phyloP scores from a whole-genome alignment of 1,140 invertebrate genomes.

The Drepana arcuata region DNA sequence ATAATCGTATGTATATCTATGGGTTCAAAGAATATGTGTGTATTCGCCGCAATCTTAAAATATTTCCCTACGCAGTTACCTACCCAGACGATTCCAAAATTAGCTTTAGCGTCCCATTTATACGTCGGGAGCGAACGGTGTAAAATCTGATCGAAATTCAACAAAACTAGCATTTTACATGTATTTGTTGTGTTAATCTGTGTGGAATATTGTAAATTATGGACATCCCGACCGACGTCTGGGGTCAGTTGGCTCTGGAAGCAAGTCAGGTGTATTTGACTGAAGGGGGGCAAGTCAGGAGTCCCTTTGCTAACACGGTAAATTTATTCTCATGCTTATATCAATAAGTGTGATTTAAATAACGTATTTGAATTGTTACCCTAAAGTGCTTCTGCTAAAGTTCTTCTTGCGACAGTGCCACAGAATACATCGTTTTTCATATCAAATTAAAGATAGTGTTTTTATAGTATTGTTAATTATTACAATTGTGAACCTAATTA shows the following conservation, averaged over 20 bases:
- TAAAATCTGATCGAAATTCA: conserved; percentile 24
- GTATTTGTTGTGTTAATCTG: conserved; percentile 24
- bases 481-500: too few species aligned
- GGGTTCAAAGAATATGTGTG: too few species aligned
- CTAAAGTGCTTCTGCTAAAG: too few species aligned
- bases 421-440: too few species aligned
- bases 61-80: conserved; percentile 21
- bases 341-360: too few species aligned
- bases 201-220: conserved; percentile 38
- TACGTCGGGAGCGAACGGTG: conserved; percentile 37
- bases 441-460: too few species aligned
- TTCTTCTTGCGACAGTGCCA: too few species aligned
- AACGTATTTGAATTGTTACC: too few species aligned
- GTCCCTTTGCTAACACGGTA: conserved; percentile 88
- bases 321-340: too few species aligned
- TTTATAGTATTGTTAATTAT: too few species aligned
- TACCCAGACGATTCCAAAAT: conserved; percentile 63
- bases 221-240: conserved; percentile 80
- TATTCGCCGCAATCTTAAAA: conserved; percentile 26
- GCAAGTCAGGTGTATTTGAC: conserved; percentile 87
- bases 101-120: conserved; percentile 57
- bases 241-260: conserved; percentile 87
- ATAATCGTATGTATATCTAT: too few species aligned
- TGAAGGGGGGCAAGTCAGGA: conserved; percentile 81
- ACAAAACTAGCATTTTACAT: conserved; percentile 20